These are phyloP conservation scores for Zeuzera pyrina DNA, from an alignment of 2,888 invertebrate species.

Conservation along the genomic window DNA sequence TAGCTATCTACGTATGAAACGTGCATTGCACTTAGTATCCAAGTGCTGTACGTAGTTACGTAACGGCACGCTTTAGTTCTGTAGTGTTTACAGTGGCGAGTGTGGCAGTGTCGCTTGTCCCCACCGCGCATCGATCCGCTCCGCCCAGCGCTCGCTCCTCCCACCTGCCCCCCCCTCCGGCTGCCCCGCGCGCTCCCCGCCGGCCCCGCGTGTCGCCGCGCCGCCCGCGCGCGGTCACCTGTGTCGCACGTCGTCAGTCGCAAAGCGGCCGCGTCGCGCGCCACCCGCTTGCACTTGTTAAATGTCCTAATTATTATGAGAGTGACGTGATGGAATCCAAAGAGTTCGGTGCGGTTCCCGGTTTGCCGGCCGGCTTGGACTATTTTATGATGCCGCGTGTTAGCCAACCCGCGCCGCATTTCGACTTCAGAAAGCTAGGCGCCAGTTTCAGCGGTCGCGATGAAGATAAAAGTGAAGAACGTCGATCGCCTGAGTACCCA, in stretches of 20 bases:
- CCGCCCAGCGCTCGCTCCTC: constrained; percentile 68
- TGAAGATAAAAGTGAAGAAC: constrained; percentile 53
- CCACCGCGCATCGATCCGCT: constrained; percentile 70
- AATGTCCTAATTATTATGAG: constrained; percentile 54
- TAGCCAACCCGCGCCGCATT: constrained; percentile 88
- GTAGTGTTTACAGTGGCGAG: constrained; percentile 57
- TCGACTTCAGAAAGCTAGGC: constrained; percentile 86
- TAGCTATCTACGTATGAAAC: too few species aligned
- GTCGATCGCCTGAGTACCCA: constrained; percentile 52
- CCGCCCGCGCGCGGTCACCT: constrained; percentile 68
- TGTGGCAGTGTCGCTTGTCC: constrained; percentile 58
- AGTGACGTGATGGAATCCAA: constrained; percentile 69
- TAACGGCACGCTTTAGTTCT: constrained; percentile 45
- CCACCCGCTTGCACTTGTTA: constrained; percentile 64
- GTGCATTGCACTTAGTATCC: constrained; percentile 1
- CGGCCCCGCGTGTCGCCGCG: constrained; percentile 23
- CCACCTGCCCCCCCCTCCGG: constrained; percentile 40
- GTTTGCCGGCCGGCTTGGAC: constrained; percentile 63
- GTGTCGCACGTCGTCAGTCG: constrained; percentile 74
- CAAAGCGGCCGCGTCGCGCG: constrained; percentile 74
- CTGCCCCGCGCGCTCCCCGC: constrained; percentile 17
- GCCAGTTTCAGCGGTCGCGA: constrained; percentile 75
- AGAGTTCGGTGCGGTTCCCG: constrained; percentile 64
- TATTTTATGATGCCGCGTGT: constrained; percentile 75
- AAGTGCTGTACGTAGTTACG: constrained; percentile 34